These are phyloP conservation scores for Xyrichtys novacula DNA, from an alignment of 2,797 vertebrate species.

Conservation along the genomic window DNA sequence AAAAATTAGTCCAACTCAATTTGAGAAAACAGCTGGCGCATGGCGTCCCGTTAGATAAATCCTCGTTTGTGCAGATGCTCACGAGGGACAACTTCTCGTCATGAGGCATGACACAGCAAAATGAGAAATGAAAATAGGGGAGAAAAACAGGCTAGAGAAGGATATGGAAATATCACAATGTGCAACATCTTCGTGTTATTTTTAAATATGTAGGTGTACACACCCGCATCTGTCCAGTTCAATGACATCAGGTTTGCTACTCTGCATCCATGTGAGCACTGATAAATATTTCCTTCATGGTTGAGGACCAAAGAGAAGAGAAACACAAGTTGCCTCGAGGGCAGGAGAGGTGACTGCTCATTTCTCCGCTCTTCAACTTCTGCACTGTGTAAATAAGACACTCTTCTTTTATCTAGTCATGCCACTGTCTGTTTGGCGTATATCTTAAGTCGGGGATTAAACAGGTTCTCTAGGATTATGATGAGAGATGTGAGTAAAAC, in stretches of 20 bases:
- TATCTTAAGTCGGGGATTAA: too few relatives aligned
- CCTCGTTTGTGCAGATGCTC: conserved; percentile 58
- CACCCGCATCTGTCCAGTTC: not conserved
- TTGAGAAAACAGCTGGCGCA: conserved; percentile 71
- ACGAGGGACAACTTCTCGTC: conserved; percentile 42
- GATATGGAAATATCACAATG: not conserved
- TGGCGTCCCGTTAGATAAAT: conserved; percentile 67
- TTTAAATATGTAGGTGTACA: too few relatives aligned
- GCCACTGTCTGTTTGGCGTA: conserved; percentile 3
- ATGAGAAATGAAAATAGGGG: too few relatives aligned
- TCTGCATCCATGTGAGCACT: too few relatives aligned
- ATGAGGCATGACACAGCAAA: conserved; percentile 51
- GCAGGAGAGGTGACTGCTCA: not conserved
- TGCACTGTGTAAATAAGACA: not conserved
- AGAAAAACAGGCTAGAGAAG: not conserved
- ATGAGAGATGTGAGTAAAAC: too few relatives aligned
- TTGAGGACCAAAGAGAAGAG: not conserved
- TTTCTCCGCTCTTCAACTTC: not conserved
- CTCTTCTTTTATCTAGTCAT: not conserved
- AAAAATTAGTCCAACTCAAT: conserved; percentile 74
- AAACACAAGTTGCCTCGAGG: not conserved
- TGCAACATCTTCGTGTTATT: too few relatives aligned
- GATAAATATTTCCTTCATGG: not conserved
- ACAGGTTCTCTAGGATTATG: too few relatives aligned
- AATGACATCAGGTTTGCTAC: not conserved